phyloP scores from a whole-genome alignment of 92 coral and sea anemone species.

The Parazoanthus atlanticus region DNA sequence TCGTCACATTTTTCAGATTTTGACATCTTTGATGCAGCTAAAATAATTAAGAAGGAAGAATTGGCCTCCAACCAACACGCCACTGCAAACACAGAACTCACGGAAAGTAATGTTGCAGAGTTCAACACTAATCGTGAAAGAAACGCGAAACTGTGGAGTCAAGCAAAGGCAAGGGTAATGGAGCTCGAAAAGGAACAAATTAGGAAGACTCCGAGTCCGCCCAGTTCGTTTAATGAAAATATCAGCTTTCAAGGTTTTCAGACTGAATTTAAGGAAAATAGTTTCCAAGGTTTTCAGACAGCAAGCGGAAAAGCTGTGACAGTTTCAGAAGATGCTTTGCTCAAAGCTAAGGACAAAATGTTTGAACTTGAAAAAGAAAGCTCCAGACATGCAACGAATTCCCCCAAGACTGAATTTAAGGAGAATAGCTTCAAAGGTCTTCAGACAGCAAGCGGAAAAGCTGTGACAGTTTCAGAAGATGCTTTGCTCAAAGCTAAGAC shows the following conservation, averaged over 20 bases:
- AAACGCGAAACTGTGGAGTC: conserved; percentile 20
- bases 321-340: conserved; percentile 70
- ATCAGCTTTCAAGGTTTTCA: conserved; percentile 47
- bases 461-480: not conserved
- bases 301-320: conserved; percentile 65
- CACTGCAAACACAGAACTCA: not conserved
- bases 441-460: conserved; percentile 33
- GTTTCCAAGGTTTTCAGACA: conserved; percentile 58
- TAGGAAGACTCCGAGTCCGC: not conserved
- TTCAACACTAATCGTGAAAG: not conserved
- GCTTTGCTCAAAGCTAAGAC: not conserved
- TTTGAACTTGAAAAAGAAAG: conserved; percentile 9
- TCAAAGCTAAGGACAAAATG: conserved; percentile 54
- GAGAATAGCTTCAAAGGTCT: not conserved
- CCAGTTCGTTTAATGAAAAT: not conserved
- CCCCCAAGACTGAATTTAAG: not conserved
- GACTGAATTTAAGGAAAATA: conserved; percentile 13
- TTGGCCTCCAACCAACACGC: not conserved
- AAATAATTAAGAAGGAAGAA: not conserved
- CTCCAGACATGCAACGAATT: not conserved
- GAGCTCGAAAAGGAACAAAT: not conserved
- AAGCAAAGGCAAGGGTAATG: not conserved
- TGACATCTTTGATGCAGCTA: not conserved
- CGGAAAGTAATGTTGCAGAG: not conserved
- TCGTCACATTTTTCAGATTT: not conserved